Evolutionary conservation across 2,888 invertebrate genomes (phyloP), one percentile per base, ranked within the genome.

Genomic region (Dichetophora obliterata): DNA sequence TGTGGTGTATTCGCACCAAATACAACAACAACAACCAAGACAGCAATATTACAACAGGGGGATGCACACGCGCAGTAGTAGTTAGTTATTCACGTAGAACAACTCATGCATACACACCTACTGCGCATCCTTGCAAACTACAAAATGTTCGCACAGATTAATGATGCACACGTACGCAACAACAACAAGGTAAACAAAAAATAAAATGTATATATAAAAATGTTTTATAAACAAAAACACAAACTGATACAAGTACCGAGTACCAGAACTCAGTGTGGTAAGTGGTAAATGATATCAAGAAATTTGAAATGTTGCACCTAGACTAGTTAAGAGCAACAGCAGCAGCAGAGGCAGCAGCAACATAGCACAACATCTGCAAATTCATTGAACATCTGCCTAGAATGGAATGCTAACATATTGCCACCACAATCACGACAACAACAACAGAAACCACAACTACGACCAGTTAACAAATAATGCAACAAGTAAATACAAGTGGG

Each of bases 331-430:
- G 11, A 27, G n/a, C 52, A 69, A 14, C 68, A 69, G 24, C 68
- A 50, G 16, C 48, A 50, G n/a, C 68, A 43, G n/a, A 31, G 27
- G 22, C 65, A 65, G 11, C 65, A 37, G 19, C 34, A 65, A 65
- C 65, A 65, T 37, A 24, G 31, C 19, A 5, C 54, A 70, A 70
- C 70, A 70, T 70, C 70, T 70, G 70, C 52, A 72, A 72, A 72
- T 65, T 65, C 54, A 66, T 74, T 74, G 77, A 74, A 74, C 77
- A 77, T 74, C 77, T 77, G 77, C 77, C 74, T 59, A 22, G 61
- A 72, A 72, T 65, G 73, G 77, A 77, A 77, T 74, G 52, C 31
- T 54, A 69, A 50, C 37, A 37, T 66, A 19, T 19, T 43, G 22
- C 19, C 27, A 27, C 14, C 11, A 24, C 48, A 68, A 24, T 22